These are phyloP conservation scores for Plebejus anna DNA, from an alignment of 2,888 invertebrate genomes.

Conservation along the genomic window DNA sequence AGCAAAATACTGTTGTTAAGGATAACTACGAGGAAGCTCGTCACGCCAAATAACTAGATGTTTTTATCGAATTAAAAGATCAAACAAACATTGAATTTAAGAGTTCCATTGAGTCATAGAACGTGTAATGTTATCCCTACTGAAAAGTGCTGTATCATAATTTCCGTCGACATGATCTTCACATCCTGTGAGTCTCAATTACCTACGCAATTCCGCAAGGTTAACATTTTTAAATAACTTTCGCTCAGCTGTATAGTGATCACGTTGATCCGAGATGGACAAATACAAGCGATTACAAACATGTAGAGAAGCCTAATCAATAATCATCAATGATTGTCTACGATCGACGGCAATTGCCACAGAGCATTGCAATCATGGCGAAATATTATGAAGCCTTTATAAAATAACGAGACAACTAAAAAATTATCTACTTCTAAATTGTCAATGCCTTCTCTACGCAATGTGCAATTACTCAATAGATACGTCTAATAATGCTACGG, in stretches of 20 bases:
- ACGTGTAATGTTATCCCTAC: background rate
- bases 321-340: background rate
- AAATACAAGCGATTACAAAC: background rate
- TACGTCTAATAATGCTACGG: background rate
- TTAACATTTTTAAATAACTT: background rate
- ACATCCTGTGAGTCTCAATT: constrained; percentile 1
- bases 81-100: background rate
- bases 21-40: background rate
- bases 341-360: background rate
- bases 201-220: background rate
- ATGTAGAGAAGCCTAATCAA: background rate
- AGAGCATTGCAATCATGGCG: background rate
- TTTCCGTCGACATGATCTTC: constrained; percentile 10
- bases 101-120: constrained; percentile 4
- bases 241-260: background rate
- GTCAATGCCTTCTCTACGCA: background rate
- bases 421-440: background rate
- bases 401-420: background rate
- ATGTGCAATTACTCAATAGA: background rate
- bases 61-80: background rate
- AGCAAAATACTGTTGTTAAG: background rate
- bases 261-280: background rate
- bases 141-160: constrained; percentile 10
- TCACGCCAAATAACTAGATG: background rate
- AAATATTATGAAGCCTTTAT: background rate